These are phyloP conservation scores for Procambarus clarkii DNA, from an alignment of 1,140 invertebrate species.

Conservation along the genomic window DNA sequence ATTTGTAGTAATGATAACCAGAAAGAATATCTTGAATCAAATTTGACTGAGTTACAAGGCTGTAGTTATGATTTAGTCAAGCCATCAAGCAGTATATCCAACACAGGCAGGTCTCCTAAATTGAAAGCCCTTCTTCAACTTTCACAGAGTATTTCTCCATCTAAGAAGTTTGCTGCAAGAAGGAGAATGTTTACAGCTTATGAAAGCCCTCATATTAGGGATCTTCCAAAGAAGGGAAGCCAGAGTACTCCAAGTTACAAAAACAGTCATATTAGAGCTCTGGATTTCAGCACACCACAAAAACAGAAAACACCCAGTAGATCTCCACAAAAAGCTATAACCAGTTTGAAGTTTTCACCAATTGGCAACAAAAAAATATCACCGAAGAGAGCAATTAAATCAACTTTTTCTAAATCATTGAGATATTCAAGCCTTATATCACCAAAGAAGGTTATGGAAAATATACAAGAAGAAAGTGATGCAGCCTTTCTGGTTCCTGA, in stretches of 20 bases:
- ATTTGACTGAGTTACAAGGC: neutral
- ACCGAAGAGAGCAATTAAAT: neutral
- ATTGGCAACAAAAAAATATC: neutral
- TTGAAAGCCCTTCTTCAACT: constrained; percentile 48
- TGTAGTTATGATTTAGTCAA: neutral
- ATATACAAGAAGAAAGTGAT: constrained; percentile 47
- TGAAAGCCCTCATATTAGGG: constrained; percentile 28
- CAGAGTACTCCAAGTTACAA: constrained; percentile 58
- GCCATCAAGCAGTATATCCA: neutral
- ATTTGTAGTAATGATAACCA: neutral
- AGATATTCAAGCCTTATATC: neutral
- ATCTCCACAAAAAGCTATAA: constrained; percentile 17
- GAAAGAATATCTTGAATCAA: neutral
- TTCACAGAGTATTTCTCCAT: constrained; percentile 46
- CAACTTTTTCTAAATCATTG: neutral
- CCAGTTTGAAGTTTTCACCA: constrained; percentile 55
- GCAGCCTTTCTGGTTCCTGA: neutral
- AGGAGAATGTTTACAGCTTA: neutral
- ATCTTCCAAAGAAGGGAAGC: constrained; percentile 37
- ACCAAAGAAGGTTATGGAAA: constrained; percentile 4
- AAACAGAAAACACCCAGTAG: neutral
- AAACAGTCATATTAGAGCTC: constrained; percentile 51
- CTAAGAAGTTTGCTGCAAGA: constrained; percentile 21
- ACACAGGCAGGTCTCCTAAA: constrained; percentile 43
- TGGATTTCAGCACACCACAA: constrained; percentile 58